Percentiles rank a stretch among this genome's conserved stretches.
Evolutionary conservation across 2,888 invertebrate species (phyloP).

Genomic region (Andrena praecox): DNA sequence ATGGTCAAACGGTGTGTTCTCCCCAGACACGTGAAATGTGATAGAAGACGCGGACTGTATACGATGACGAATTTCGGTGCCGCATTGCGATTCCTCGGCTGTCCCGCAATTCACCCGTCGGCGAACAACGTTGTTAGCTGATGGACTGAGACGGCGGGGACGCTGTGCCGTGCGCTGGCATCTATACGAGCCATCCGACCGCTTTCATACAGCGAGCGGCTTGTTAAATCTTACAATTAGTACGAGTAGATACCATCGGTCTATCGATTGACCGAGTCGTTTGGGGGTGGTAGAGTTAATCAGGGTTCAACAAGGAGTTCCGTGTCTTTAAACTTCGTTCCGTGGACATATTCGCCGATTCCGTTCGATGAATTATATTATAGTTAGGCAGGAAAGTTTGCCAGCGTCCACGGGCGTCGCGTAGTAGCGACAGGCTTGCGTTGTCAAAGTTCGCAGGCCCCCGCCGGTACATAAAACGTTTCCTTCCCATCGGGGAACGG

Average conservation of each 20-base stretch:
- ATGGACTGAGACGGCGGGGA: background rate
- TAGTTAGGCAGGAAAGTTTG: slow-evolving; percentile 27
- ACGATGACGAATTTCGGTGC: slow-evolving; percentile 53
- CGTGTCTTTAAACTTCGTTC: too few relatives aligned
- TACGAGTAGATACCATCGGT: too few relatives aligned
- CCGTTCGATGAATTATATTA: slow-evolving; percentile 14
- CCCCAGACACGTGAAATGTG: slow-evolving; percentile 69
- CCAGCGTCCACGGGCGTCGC: slow-evolving; percentile 31
- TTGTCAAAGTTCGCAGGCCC: slow-evolving; percentile 36
- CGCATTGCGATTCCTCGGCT: slow-evolving; percentile 33
- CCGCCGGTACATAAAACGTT: slow-evolving; percentile 51
- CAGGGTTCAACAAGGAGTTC: too few relatives aligned
- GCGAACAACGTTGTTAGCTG: slow-evolving; percentile 13
- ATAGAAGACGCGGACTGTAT: slow-evolving; percentile 65
- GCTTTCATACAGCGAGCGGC: background rate
- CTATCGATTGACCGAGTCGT: too few relatives aligned
- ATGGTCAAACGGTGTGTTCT: slow-evolving; percentile 71
- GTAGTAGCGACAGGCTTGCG: slow-evolving; percentile 31
- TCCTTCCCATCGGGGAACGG: slow-evolving; percentile 52
- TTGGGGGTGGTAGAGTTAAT: too few relatives aligned
- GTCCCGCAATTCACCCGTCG: slow-evolving; percentile 12
- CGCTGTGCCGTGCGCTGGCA: background rate
- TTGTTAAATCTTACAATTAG: too few relatives aligned
- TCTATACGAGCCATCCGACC: background rate
- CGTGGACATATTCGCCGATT: background rate